phyloP scores from a whole-genome alignment of 2,113 vertebrate species.

The Chlamydotis undulata region DNA sequence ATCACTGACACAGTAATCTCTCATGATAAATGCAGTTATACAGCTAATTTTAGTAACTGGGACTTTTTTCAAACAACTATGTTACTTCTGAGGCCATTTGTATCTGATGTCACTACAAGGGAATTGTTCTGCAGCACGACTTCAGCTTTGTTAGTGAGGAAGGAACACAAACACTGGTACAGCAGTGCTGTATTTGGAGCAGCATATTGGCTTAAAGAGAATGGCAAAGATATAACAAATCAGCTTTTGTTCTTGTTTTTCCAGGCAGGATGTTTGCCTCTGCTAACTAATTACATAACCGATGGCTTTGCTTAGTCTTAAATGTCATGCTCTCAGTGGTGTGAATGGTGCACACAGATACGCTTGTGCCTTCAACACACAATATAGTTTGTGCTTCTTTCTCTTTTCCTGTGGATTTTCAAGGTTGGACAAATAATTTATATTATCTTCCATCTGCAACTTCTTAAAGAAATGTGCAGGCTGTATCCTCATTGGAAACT shows the following conservation, averaged over 20 bases:
- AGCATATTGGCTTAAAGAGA: conserved; percentile 60
- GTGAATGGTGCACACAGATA: conserved; percentile 52
- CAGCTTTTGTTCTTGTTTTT: conserved; percentile 72
- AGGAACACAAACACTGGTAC: conserved; percentile 38
- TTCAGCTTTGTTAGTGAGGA: conserved; percentile 36
- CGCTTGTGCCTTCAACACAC: conserved; percentile 29
- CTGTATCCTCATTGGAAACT: background rate
- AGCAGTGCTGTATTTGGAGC: conserved; percentile 46
- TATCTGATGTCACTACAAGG: conserved; percentile 18
- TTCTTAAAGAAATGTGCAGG: background rate
- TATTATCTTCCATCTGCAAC: background rate
- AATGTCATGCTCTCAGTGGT: conserved; percentile 63
- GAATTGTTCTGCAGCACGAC: conserved; percentile 32
- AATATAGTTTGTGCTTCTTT: conserved; percentile 11
- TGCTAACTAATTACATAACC: conserved; percentile 72
- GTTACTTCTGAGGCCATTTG: conserved; percentile 10
- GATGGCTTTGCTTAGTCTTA: conserved; percentile 72
- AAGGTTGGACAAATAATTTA: background rate
- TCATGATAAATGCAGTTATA: conserved; percentile 12
- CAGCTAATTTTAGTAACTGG: conserved; percentile 30
- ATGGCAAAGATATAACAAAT: conserved; percentile 56
- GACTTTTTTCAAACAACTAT: background rate
- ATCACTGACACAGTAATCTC: background rate
- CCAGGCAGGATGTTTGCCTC: conserved; percentile 66
- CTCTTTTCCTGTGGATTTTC: background rate